Base-by-base conservation (phyloP, 2,797 vertebrate genomes). In the Protonibea diacanthus region DNA sequence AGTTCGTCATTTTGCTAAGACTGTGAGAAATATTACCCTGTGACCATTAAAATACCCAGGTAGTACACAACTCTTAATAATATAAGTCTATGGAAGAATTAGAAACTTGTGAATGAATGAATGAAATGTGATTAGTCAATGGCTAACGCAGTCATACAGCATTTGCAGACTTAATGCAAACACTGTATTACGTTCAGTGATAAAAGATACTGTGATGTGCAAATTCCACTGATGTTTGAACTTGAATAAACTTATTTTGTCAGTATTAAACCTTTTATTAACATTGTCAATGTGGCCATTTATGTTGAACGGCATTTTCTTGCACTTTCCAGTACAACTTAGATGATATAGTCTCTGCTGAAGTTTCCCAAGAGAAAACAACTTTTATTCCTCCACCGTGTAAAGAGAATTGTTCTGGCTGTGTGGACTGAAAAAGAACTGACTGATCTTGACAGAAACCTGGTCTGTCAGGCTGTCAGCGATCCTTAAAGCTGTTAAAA, bases 371-470 rank as follows among this genome's bases (percentile, higher is more conserved):
- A 53, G 73, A 82, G 84, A 84, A 76, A 86, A 86, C 63, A 82
- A 83, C 75, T 85, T 86, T 58, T 56, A 56, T 74, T 82, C 74
- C 58, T 76, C 42, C 45, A 2, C 45, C 7, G 7, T 73, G 58
- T 66, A 74, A 77, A 68, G 70, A 82, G 70, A 89, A 86, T 61
- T 73, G 42, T 68, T 88, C 70, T 69, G n/a, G 56, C 71, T 74
- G 64, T 78, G 78, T 87, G 75, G 68, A 83, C 82, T 79, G 84
- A 90, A 89, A 90, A 86, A 88, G 53, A 88, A 86, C 73, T 81
- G 88, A 91, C 67, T 84, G 90, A 90, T 93, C 85, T 80, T 88
- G 73, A 88, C 84, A 88, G 78, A 89, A 89, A 89, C 85, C 85
- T 84, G 89, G 78, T 89, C 83, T 91, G 88, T 91, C 90, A 89